Base-by-base conservation (phyloP, 2,888 invertebrate genomes). In the Criorhina ranunculi region DNA sequence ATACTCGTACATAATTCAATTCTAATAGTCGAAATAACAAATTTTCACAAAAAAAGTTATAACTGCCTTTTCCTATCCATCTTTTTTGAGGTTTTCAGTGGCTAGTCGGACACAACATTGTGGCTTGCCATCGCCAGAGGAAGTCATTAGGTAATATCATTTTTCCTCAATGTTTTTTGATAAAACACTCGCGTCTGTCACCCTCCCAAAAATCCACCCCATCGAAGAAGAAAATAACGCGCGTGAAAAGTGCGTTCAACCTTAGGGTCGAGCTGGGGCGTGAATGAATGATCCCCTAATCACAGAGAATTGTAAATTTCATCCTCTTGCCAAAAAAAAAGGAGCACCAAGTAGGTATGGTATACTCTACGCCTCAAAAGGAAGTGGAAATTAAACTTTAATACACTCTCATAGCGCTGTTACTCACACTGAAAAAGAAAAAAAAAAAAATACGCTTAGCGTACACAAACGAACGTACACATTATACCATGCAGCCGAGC, bases 351-450 rank as follows among this genome's bases (percentile, higher is more conserved):
- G 60, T 67, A 40, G 37, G 51, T 40, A 53, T 5, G 8, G 2
- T 2, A 9, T 1, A 51, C 0, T 15, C 15, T 40, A 51, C 31
- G 40, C 60, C 60, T 66, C 67, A 31, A 8, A 75, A 59, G 80
- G 75, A 64, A 75, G 85, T 66, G 51, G 31, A 70, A 85, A 85
- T 70, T 85, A 75, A 64, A 76, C 64, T 66, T 80, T 79, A 69
- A 79, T 79, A 75, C 33, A 55, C 66, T 59, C 51, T n/a, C 40
- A 42, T 12, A 46, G 55, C 53, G 73, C 9, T 62, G 42, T 24
- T 15, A 44, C 73, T 37, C 12, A 31, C 9, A 37, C 24, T 40
- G 1, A 5, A 24, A 46, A 19, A 67, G 49, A 46, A 60, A 24
- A 46, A 19, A 67, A 37, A 46, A 60, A 24, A 35, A 24, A 46